Evolutionary conservation across 2,888 invertebrate species (phyloP), one percentile per base, ranked within the genome.

Genomic region (Eupithecia inturbata): DNA sequence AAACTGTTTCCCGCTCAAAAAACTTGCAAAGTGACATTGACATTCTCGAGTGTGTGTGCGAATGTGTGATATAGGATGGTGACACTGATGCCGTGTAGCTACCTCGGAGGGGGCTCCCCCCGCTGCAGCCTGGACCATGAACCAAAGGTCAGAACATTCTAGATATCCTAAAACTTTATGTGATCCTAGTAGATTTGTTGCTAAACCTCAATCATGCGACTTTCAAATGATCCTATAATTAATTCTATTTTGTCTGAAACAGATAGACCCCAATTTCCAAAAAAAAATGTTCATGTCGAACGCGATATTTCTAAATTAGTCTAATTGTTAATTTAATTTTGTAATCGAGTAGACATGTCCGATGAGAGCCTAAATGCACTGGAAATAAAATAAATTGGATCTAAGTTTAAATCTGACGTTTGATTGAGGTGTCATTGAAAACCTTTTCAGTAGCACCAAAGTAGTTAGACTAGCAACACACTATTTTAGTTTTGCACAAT

Each of bases 81-180:
- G 95, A 96, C 96, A 85, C 95, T 96, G 93, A 96, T 96, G 96
- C 95, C 96, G 91, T 96, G 95, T 92, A 95, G 95, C 91, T 96
- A 95, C 92, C 92, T 96, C 87, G 95, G 95, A 88, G 95, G 95
- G 89, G 92, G 94, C 83, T 94, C 95, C 81, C 93, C 95, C 86
- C 91, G 92, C 85, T 93, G 94, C 94, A 92, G 90, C 84, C 85
- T 94, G 91, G 94, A 94, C 81, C 92, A 93, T 89, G 94, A 94
- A 84, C 93, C 94, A 78, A 94, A 94, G 94, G 94, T 94, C 87
- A 93, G 93, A 86, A 84, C 63, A 67, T 57, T 66, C 49, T 66
- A 67, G 57, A 76, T 68, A 68, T 12, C 66, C 64, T 64, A 39
- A 6, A 14, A 33, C 14, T 4, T 66, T 66, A 66, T 41, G 66